Percentiles rank a stretch among this genome's conserved stretches.
These are phyloP conservation scores for Thunnus albacares DNA, from an alignment of 2,797 vertebrate species.

Conservation along the genomic window DNA sequence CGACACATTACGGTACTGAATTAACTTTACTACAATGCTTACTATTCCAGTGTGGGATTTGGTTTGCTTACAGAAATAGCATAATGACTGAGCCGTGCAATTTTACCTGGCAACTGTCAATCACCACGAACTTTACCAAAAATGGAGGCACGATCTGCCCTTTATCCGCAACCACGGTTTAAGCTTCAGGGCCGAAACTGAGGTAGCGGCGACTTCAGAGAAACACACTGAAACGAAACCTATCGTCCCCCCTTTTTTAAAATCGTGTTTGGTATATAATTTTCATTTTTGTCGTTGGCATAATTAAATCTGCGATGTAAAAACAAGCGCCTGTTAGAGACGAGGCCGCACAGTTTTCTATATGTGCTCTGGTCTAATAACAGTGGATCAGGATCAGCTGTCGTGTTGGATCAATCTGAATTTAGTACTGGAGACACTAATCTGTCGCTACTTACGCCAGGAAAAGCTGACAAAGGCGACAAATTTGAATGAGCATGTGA, in stretches of 20 bases:
- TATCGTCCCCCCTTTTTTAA: fast-evolving
- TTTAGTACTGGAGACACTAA: too few relatives aligned
- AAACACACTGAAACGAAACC: background rate
- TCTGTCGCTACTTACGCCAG: background rate
- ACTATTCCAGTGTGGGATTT: fast-evolving
- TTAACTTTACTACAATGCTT: fast-evolving
- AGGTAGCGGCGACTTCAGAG: background rate
- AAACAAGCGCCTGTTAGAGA: background rate
- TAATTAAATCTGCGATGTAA: too few relatives aligned
- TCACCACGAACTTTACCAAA: conserved; percentile 32
- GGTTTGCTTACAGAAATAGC: fast-evolving
- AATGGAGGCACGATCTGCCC: conserved; percentile 44
- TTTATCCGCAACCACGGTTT: background rate
- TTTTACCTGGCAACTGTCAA: background rate
- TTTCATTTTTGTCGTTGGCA: background rate
- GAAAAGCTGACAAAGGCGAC: background rate
- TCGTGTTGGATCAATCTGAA: background rate
- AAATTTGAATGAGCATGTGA: background rate
- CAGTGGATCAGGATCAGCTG: background rate
- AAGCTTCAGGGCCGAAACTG: conserved; percentile 13
- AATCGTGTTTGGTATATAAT: too few relatives aligned
- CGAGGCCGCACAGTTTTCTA: too few relatives aligned
- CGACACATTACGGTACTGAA: fast-evolving
- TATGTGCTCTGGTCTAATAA: too few relatives aligned
- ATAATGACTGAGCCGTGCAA: background rate